These are phyloP conservation scores for Montipora capitata DNA, from an alignment of 92 coral and sea anemone genomes.

Conservation along the genomic window DNA sequence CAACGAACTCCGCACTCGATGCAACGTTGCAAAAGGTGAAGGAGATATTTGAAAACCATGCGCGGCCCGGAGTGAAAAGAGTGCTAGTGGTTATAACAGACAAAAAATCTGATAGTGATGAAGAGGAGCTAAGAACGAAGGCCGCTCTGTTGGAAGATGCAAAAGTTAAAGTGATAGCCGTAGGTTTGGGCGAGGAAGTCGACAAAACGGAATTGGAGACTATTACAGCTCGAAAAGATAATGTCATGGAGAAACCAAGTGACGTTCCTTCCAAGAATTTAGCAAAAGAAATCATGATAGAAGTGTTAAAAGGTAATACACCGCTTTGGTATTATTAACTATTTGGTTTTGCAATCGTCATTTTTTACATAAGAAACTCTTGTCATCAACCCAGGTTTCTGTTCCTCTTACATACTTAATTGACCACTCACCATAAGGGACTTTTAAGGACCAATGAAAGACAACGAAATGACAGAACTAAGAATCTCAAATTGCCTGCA, in stretches of 20 bases:
- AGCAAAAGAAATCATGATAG: slow-evolving; percentile 62
- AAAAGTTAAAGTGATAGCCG: slow-evolving; percentile 83
- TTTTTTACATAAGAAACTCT: background rate
- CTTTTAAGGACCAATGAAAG: background rate
- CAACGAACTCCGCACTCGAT: slow-evolving; percentile 74
- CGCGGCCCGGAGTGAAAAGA: slow-evolving; percentile 76
- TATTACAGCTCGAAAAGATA: slow-evolving; percentile 64
- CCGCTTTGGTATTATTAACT: background rate
- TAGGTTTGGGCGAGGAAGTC: slow-evolving; percentile 81
- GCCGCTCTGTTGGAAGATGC: slow-evolving; percentile 70
- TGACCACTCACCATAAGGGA: too few relatives aligned
- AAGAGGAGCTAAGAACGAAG: slow-evolving; percentile 31
- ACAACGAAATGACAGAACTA: too few relatives aligned
- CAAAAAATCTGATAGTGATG: slow-evolving; percentile 72
- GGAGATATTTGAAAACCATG: slow-evolving; percentile 69
- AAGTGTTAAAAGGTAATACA: slow-evolving; percentile 77
- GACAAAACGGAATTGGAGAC: slow-evolving; percentile 62
- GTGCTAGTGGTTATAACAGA: slow-evolving; percentile 89
- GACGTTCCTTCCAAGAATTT: slow-evolving; percentile 55
- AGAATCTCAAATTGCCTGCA: too few relatives aligned
- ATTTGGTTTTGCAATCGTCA: background rate
- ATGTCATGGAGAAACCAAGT: slow-evolving; percentile 59
- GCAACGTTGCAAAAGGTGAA: slow-evolving; percentile 79
- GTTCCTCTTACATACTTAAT: too few relatives aligned
- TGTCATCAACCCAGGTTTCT: background rate